Base-by-base conservation (phyloP, 1,140 invertebrate species). In the Drosophila lowei region DNA sequence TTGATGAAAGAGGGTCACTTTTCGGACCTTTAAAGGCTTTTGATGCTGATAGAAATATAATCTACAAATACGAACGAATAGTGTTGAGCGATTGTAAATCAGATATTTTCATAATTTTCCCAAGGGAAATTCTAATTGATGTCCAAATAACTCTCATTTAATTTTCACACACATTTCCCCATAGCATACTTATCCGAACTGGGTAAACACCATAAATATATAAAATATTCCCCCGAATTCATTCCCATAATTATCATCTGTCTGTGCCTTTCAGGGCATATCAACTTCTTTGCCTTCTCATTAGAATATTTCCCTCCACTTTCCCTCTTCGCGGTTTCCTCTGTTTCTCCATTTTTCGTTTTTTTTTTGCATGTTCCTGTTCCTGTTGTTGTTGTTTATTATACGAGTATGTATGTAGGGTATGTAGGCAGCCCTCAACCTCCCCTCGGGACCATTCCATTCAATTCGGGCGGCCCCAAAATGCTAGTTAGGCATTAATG, bases 401-500 rank as follows among this genome's bases (percentile, higher is more conserved):
- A 61, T 64, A 53, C 46, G 63, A 6, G 28, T 28, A 7, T 28
- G 28, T 28, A 2, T 28, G 28, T 28, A 28, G 6, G 25, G n/a
- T 28, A 21, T 52, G 34, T 7, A 28, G 63, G 38, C 63, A 34
- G 34, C 47, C 63, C 53, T 60, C 48, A 15, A 49, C 23, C 42
- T 48, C 38, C 52, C 52, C 47, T 28, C 55, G 23, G 30, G 48
- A 46, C 30, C 18, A 23, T 56, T 65, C 71, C 48, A 64, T 71
- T 78, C 56, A 59, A 71, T 46, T 77, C 49, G 42, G 50, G 34
- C 5, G 13, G 52, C 50, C 63, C 65, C 66, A 48, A 68, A 68
- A 52, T 59, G 77, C 77, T 80, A 61, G 77, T 80, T 80, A 65
- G 65, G 59, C 76, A 79, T 81, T 83, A 83, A 81, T 81, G 79